Percentiles rank a stretch among this genome's conserved stretches.
These are phyloP conservation scores for Graptemys geographica DNA, from an alignment of 2,797 vertebrate species.

Conservation along the genomic window DNA sequence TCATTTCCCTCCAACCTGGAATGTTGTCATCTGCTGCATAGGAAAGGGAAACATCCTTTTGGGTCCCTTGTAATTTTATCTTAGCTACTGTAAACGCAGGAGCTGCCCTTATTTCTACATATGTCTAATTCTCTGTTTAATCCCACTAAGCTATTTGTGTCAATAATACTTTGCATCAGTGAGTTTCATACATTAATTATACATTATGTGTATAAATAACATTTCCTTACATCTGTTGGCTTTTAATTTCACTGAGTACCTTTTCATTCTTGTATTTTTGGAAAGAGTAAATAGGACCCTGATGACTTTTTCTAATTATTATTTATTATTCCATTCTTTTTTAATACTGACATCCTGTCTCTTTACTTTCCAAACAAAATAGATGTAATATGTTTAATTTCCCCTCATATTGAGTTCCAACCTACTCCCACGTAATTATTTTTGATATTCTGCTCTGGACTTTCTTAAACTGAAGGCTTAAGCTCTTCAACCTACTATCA, in stretches of 20 bases:
- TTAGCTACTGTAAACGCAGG: background rate
- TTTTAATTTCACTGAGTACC: constrained; percentile 38
- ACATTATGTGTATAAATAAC: background rate
- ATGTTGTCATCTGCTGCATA: background rate
- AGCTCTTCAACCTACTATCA: constrained; percentile 28
- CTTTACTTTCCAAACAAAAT: constrained; percentile 69
- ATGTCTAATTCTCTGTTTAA: constrained; percentile 23
- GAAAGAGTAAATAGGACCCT: background rate
- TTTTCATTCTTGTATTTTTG: constrained; percentile 58
- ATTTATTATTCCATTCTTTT: constrained; percentile 50
- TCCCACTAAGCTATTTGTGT: constrained; percentile 14
- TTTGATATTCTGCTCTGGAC: constrained; percentile 58
- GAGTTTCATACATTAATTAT: background rate
- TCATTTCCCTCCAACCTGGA: background rate
- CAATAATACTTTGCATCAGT: constrained; percentile 16
- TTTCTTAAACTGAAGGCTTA: constrained; percentile 61
- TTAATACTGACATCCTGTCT: constrained; percentile 60
- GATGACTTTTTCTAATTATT: constrained; percentile 37
- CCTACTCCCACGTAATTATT: constrained; percentile 69
- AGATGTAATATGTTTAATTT: constrained; percentile 46
- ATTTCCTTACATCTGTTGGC: background rate
- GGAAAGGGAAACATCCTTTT: background rate
- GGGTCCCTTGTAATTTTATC: background rate
- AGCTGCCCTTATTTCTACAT: background rate
- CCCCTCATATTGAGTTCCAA: constrained; percentile 26